Percentiles rank a stretch among this genome's conserved stretches.
Conservation (phyloP, 2,113 vertebrate genomes). For the Sylvia atricapilla region DNA sequence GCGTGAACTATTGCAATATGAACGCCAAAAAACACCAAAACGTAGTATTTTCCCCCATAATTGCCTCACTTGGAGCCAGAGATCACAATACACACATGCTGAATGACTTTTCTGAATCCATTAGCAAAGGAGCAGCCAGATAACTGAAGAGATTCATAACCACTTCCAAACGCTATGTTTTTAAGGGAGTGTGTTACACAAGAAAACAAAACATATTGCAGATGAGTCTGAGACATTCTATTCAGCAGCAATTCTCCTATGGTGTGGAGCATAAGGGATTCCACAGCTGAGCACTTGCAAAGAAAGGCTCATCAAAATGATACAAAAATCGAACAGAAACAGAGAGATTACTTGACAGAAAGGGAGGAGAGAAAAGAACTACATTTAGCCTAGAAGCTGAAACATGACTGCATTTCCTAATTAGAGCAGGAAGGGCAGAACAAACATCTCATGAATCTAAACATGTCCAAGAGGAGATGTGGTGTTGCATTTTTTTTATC, state of each 20-base stretch:
- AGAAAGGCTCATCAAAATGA: background rate
- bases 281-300: background rate
- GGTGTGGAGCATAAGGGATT: background rate
- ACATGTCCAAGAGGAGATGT: background rate
- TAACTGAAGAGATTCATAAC: background rate
- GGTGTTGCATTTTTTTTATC: background rate
- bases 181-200: background rate
- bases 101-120: background rate
- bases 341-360: background rate
- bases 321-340: background rate
- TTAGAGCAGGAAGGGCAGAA: conserved; percentile 5
- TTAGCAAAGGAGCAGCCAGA: background rate
- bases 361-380: background rate
- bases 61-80: background rate
- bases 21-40: background rate
- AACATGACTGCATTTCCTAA: background rate
- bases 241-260: background rate
- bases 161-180: background rate
- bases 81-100: background rate
- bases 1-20: background rate
- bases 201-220: background rate
- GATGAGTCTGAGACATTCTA: background rate
- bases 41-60: background rate
- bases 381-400: background rate
- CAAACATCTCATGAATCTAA: background rate